phyloP scores from a whole-genome alignment of 37 sponge, comb jelly and placozoan genomes.

The Diacarnus erythraeanus region DNA sequence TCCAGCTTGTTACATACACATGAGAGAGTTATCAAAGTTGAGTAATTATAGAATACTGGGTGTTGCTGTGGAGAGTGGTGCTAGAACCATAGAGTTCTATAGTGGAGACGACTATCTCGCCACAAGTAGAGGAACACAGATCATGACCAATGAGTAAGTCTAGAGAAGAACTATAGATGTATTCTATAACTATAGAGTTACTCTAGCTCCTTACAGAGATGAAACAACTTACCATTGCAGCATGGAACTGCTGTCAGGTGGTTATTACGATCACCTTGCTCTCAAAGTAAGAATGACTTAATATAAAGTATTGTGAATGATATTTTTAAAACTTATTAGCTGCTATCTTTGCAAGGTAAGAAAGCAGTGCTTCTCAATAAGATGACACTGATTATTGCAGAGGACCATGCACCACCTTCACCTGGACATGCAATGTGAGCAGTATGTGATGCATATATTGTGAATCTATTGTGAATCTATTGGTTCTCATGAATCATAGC shows the following conservation, averaged over 20 bases:
- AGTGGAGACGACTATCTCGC: slow-evolving; percentile 7
- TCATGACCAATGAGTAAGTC: not conserved
- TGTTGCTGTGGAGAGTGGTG: slow-evolving; percentile 3
- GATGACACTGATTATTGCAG: not conserved
- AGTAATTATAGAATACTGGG: not conserved
- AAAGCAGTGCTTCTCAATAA: not conserved
- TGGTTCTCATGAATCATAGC: no score
- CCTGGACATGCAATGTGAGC: no score
- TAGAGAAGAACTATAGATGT: no score
- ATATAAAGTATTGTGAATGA: not conserved
- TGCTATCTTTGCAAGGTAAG: slow-evolving; percentile 5
- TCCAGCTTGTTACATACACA: slow-evolving; percentile 2
- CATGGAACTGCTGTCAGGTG: not conserved
- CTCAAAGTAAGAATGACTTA: not conserved
- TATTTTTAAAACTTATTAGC: not conserved
- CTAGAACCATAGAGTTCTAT: slow-evolving; percentile 8
- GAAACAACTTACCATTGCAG: not conserved
- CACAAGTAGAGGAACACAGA: slow-evolving; percentile 1
- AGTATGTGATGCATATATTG: no score
- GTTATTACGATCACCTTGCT: not conserved
- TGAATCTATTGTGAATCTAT: no score
- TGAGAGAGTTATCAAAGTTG: not conserved
- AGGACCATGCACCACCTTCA: slow-evolving; percentile 9
- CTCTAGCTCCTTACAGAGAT: not conserved
- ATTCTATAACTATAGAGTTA: not conserved